Percentiles rank a stretch among this genome's conserved stretches.
Conservation (phyloP, 2,797 vertebrate species). For the Orestias chungarensis region DNA sequence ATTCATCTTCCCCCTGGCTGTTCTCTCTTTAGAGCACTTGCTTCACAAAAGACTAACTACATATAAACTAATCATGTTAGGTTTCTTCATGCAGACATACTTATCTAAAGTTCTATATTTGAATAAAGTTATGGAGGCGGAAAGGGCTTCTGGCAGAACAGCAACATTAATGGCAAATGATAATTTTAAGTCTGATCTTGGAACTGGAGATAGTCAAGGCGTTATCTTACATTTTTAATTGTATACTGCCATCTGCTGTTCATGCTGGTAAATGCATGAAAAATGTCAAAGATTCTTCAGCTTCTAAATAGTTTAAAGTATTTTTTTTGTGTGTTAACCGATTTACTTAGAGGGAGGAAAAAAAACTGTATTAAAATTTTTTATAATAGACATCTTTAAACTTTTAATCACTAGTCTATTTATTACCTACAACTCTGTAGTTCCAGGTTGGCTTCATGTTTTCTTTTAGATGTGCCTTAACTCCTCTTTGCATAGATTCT, state of each 20-base stretch:
- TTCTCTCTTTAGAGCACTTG: constrained; percentile 43
- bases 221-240: constrained; percentile 4
- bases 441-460: not conserved
- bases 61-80: constrained; percentile 20
- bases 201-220: not conserved
- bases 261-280: not conserved
- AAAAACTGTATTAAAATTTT: not conserved
- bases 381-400: not conserved
- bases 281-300: not conserved
- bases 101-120: not conserved
- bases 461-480: not conserved
- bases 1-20: not conserved
- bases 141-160: constrained; percentile 20
- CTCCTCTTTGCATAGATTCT: not conserved
- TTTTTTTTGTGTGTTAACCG: not conserved
- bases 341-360: not conserved
- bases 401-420: not conserved
- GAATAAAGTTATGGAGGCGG: not conserved
- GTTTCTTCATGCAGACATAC: constrained; percentile 33
- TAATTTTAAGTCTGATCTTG: constrained; percentile 8
- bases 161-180: constrained; percentile 2
- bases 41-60: constrained; percentile 38
- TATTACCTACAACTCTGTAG: not conserved
- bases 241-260: constrained; percentile 58
- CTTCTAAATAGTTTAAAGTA: not conserved